Conservation (phyloP, 1,140 invertebrate species). For the Caenorhabditis remanei region DNA sequence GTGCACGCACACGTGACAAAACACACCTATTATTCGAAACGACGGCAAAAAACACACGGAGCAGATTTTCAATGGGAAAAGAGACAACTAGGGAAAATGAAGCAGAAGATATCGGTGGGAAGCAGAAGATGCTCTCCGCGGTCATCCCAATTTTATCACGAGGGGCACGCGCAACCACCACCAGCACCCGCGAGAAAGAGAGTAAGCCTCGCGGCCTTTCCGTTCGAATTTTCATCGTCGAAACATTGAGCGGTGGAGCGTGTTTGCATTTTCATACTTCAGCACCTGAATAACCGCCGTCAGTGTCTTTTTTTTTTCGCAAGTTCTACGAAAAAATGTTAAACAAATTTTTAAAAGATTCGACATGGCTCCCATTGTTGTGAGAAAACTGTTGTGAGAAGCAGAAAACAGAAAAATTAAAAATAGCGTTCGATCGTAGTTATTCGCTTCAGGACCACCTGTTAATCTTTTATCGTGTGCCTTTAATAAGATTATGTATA, state of each 20-base stretch:
- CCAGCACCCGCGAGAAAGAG: background rate
- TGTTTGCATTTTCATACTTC: background rate
- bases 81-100: background rate
- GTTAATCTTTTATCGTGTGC: background rate
- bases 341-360: background rate
- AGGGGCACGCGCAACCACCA: background rate
- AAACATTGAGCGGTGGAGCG: background rate
- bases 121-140: no score
- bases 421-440: background rate
- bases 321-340: background rate
- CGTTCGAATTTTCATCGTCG: conserved; percentile 31
- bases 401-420: background rate
- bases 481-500: background rate
- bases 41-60: background rate
- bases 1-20: background rate
- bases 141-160: conserved; percentile 1
- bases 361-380: no score
- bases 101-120: background rate
- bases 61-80: background rate
- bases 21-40: conserved; percentile 14
- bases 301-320: background rate
- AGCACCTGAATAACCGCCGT: background rate
- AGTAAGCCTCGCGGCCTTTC: conserved; percentile 23
- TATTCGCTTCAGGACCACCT: background rate
- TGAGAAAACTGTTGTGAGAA: no score